Percentiles rank a stretch among this genome's conserved stretches.
Evolutionary conservation across 1,140 invertebrate species (phyloP).

Genomic region (Mycetomoellerius zeteki): DNA sequence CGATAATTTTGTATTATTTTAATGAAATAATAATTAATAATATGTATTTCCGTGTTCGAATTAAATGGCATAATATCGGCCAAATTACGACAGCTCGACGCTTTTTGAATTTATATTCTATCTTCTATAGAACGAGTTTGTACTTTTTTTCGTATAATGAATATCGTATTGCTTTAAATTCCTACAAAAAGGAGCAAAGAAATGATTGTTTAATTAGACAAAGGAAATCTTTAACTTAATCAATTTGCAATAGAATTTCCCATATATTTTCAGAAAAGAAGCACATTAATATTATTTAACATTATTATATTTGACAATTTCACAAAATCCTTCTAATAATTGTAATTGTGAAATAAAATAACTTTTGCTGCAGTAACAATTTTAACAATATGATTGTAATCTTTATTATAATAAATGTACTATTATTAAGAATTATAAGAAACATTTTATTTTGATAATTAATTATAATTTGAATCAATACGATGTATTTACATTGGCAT

Average conservation of each 20-base stretch:
- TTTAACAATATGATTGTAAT: neutral
- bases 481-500: neutral
- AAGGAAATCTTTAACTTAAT: conserved; percentile 51
- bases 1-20: neutral
- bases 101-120: conserved; percentile 1
- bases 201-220: conserved; percentile 2
- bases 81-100: neutral
- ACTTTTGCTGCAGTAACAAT: neutral
- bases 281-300: neutral
- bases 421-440: neutral
- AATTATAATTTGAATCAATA: neutral
- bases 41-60: neutral
- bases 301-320: neutral
- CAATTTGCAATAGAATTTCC: neutral
- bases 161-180: conserved; percentile 25
- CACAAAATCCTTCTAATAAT: neutral
- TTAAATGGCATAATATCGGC: neutral
- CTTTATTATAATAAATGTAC: neutral
- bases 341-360: neutral
- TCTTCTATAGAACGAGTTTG: conserved; percentile 16
- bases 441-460: neutral
- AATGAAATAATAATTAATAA: conserved; percentile 12
- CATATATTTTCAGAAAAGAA: neutral
- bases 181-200: neutral
- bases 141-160: conserved; percentile 30